phyloP scores from a whole-genome alignment of 2,888 invertebrate species.

The Nymphalis c-album region DNA sequence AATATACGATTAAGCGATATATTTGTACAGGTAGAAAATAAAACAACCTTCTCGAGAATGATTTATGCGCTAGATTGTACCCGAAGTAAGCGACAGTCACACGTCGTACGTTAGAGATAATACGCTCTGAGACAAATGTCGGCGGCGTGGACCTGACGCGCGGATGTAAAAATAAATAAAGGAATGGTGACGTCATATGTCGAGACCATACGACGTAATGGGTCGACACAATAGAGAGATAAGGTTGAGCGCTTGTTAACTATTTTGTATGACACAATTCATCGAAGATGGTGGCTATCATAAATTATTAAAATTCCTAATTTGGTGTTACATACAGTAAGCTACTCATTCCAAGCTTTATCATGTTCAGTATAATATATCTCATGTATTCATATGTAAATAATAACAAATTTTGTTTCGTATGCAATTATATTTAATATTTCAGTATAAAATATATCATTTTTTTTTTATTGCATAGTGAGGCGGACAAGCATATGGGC shows the following conservation, averaged over 20 bases:
- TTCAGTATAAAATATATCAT: too few relatives aligned
- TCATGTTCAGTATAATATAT: too few relatives aligned
- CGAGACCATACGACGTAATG: conserved; percentile 11
- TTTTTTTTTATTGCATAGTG: too few relatives aligned
- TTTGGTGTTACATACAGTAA: too few relatives aligned
- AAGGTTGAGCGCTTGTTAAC: conserved; percentile 5
- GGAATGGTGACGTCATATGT: conserved; percentile 20
- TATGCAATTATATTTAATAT: too few relatives aligned
- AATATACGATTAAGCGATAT: conserved; percentile 21
- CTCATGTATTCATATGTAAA: too few relatives aligned
- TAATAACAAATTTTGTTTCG: too few relatives aligned
- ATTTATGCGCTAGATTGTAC: conserved; percentile 38
- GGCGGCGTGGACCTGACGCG: conserved; percentile 36
- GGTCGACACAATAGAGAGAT: conserved; percentile 6
- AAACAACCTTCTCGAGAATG: conserved; percentile 37
- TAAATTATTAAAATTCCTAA: too few relatives aligned
- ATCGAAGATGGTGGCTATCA: not conserved
- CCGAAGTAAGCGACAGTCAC: conserved; percentile 36
- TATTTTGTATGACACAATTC: not conserved
- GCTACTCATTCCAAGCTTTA: too few relatives aligned
- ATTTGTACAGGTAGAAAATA: conserved; percentile 33
- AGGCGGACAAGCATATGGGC: too few relatives aligned
- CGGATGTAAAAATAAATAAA: conserved; percentile 36
- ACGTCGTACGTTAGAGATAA: conserved; percentile 34
- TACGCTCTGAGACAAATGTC: conserved; percentile 39